Conservation (phyloP, 2,797 vertebrate genomes). For the Chromobotia macracanthus region DNA sequence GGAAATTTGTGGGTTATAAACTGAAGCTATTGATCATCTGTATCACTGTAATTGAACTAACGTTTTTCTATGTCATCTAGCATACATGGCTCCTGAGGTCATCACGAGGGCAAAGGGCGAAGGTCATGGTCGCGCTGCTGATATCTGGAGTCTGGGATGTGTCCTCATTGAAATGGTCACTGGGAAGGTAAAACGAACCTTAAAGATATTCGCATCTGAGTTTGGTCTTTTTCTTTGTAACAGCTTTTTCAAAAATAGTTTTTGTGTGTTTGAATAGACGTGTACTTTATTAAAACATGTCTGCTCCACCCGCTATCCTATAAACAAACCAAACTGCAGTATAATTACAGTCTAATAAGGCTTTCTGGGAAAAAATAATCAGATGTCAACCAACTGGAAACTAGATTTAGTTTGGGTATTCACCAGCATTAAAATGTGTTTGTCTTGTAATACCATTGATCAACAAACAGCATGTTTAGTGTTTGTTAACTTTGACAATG, state of each 20-base stretch:
- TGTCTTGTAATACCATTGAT: background rate
- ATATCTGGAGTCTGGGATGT: constrained; percentile 98
- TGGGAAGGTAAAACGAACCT: constrained; percentile 84
- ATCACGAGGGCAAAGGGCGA: constrained; percentile 98
- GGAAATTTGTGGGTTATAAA: no score
- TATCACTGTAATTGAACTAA: no score
- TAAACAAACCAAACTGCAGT: no score
- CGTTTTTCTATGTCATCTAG: constrained; percentile 65
- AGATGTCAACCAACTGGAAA: no score
- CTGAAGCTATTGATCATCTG: background rate
- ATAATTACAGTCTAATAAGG: no score
- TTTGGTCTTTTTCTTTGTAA: background rate
- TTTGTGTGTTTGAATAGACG: no score
- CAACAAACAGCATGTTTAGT: background rate
- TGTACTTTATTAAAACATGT: no score
- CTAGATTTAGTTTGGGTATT: background rate
- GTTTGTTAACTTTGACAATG: background rate
- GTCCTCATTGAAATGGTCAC: constrained; percentile 99
- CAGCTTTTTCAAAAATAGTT: no score
- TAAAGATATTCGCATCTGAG: background rate
- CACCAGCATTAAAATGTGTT: background rate
- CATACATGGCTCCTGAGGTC: constrained; percentile 99
- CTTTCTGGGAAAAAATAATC: no score
- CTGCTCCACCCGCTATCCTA: no score
- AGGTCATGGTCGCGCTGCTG: constrained; percentile 94